Evolutionary conservation across 2,888 invertebrate species (phyloP).

Genomic region (Tetheella fluctuosa): DNA sequence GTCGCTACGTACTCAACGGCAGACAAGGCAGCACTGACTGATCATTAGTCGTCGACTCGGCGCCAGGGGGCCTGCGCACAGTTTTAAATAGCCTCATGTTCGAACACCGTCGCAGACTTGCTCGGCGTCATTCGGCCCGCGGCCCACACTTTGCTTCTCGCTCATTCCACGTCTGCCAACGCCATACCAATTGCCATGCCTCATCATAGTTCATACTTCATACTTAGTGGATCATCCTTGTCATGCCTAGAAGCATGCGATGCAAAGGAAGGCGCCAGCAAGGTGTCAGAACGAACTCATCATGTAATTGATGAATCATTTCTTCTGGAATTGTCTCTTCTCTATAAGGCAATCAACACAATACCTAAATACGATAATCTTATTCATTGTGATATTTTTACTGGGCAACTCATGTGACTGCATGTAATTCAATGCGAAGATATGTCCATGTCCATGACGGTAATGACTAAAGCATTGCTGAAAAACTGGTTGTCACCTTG

Average conservation of each 20-base stretch:
- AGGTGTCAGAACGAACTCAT: conserved; percentile 52
- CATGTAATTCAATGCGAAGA: conserved; percentile 24
- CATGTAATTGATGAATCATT: conserved; percentile 76
- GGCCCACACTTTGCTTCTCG: conserved; percentile 82
- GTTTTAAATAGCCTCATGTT: conserved; percentile 84
- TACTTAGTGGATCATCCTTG: conserved; percentile 36
- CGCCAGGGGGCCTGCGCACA: conserved; percentile 83
- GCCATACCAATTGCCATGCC: conserved; percentile 22
- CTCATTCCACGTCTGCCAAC: conserved; percentile 74
- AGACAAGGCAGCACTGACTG: conserved; percentile 82
- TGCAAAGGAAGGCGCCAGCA: conserved; percentile 40
- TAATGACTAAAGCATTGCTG: conserved; percentile 16
- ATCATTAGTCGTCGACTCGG: conserved; percentile 82
- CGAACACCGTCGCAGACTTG: conserved; percentile 66
- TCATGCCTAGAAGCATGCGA: conserved; percentile 21
- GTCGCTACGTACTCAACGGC: conserved; percentile 71
- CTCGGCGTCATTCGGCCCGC: conserved; percentile 69
- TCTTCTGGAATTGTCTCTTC: conserved; percentile 66
- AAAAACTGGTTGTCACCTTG: conserved; percentile 22
- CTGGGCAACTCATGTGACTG: conserved; percentile 23
- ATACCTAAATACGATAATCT: conserved; percentile 42
- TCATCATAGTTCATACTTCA: background rate
- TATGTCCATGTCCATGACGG: conserved; percentile 18
- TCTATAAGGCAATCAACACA: conserved; percentile 65
- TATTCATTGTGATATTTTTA: conserved; percentile 63